Evolutionary conservation across 2,797 vertebrate species (phyloP), one percentile per base, ranked within the genome.

Genomic region (Lindbergichthys nudifrons): DNA sequence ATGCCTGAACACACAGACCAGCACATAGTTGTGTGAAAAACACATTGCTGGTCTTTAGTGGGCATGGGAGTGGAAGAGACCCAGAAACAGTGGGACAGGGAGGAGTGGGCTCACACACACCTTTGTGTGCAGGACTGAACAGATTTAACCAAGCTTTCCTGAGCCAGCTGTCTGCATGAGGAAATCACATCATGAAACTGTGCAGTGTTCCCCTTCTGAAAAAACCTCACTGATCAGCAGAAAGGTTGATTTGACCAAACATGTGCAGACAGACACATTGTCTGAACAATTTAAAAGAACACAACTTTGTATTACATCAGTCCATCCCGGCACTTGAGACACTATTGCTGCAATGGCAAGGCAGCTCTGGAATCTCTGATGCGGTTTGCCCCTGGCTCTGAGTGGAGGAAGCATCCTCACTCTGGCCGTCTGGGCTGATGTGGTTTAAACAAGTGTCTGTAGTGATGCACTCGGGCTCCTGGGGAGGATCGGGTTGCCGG

Each of bases 1-100:
- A 62, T 95, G 92, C 94, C 92, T 84, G 91, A 94, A 91, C 93
- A 92, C 92, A 92, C 88, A 91, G 90, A 90, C 88, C 88, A 91
- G 88, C 88, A 89, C 92, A 91, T 92, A 92, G 92, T 90, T 94
- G 90, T 87, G 88, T 90, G 89, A 92, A 94, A 92, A 92, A 91
- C 88, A 93, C 91, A 83, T 88, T 79, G 89, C 89, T 89, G 90
- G 83, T 89, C 89, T 89, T 90, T 92, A 89, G 88, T 90, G 88
- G 85, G 89, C 90, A 93, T 52, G 71, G 74, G 82, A 91, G 90
- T 90, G 88, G 89, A 91, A 93, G 85, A 78, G 86, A 86, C 86
- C 84, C 88, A 85, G 83, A 75, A 86, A 87, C 83, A 80, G 65
- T 80, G 82, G 84, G 75, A 78, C 42, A 0, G 81, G 73, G 88